Conservation (phyloP, 2,797 vertebrate species). For the Microcaecilia unicolor region DNA sequence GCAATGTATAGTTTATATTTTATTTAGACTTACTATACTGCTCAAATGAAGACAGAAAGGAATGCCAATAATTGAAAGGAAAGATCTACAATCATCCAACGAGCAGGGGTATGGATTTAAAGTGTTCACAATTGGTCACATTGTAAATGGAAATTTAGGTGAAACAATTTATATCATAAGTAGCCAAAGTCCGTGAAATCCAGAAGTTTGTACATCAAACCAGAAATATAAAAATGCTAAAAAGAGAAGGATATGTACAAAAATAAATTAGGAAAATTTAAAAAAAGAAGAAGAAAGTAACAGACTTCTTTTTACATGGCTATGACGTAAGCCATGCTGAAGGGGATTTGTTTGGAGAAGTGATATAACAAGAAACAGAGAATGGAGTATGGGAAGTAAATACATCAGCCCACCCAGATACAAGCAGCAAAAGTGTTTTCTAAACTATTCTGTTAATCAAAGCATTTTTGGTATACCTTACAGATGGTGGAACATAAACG, state of each 20-base stretch:
- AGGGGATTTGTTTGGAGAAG: background rate
- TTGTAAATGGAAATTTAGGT: too few species aligned
- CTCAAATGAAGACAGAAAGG: too few species aligned
- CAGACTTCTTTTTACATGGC: background rate
- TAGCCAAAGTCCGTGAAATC: too few species aligned
- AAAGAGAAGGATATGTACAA: too few species aligned
- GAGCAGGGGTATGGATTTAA: too few species aligned
- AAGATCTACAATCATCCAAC: too few species aligned
- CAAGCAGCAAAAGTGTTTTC: background rate
- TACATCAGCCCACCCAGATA: background rate
- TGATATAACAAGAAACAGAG: background rate
- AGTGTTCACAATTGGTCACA: too few species aligned
- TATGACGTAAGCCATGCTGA: background rate
- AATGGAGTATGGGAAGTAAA: background rate
- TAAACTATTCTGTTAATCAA: background rate
- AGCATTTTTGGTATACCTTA: background rate
- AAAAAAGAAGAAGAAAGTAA: background rate
- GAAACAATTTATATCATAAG: too few species aligned
- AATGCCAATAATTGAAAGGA: too few species aligned
- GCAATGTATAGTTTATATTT: too few species aligned
- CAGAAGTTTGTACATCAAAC: conserved; percentile 1
- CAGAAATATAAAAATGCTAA: too few species aligned
- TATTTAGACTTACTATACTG: too few species aligned
- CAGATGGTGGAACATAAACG: background rate
- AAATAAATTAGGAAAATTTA: background rate